These are phyloP conservation scores for Lanius collurio DNA, from an alignment of 2,113 vertebrate genomes.

Conservation along the genomic window DNA sequence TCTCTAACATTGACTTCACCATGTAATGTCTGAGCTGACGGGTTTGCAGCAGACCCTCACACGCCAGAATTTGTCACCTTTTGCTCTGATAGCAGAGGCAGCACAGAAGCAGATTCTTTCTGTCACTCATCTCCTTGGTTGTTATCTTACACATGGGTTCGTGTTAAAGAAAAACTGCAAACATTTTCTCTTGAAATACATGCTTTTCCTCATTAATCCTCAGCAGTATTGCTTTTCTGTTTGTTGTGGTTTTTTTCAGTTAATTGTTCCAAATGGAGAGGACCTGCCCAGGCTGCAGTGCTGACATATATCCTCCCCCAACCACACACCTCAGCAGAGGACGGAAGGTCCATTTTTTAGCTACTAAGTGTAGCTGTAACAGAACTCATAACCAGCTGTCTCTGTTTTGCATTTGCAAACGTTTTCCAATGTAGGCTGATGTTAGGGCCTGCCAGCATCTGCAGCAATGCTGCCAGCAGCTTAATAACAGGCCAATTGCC, in stretches of 20 bases:
- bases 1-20: not conserved
- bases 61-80: not conserved
- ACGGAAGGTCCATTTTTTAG: not conserved
- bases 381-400: not conserved
- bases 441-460: not conserved
- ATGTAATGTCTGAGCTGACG: not conserved
- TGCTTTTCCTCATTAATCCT: not conserved
- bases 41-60: not conserved
- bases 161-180: not conserved
- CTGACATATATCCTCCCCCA: not conserved
- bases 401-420: not conserved
- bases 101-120: not conserved
- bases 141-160: not conserved
- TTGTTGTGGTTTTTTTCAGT: not conserved
- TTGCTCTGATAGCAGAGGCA: not conserved
- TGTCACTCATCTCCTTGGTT: not conserved
- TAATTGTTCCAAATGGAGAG: slow-evolving; percentile 5
- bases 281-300: not conserved
- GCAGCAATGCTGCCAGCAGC: not conserved
- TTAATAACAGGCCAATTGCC: not conserved
- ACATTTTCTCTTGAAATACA: not conserved
- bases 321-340: not conserved
- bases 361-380: not conserved
- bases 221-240: slow-evolving; percentile 18
- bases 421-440: not conserved